Conservation (phyloP, 2,888 invertebrate species). For the Oxystoma pomonae region DNA sequence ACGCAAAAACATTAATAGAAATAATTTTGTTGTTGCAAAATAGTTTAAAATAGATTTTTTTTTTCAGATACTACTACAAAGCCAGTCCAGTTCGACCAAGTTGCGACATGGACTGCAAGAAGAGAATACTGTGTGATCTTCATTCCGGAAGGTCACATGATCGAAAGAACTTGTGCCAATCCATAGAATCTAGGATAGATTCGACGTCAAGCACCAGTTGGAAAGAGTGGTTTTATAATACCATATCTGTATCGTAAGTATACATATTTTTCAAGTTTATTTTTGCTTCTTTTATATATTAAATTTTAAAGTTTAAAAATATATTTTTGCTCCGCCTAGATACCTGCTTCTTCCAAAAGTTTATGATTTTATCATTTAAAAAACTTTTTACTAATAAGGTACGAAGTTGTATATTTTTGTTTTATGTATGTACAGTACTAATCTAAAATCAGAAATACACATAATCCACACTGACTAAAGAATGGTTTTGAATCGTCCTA, state of each 20-base stretch:
- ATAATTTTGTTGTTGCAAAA: no score
- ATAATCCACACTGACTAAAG: no score
- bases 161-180: constrained; percentile 75
- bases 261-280: background rate
- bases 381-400: no score
- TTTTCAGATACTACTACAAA: constrained; percentile 80
- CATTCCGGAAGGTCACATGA: constrained; percentile 85
- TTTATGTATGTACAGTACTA: no score
- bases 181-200: constrained; percentile 79
- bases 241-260: constrained; percentile 84
- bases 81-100: constrained; percentile 78
- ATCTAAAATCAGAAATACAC: no score
- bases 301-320: background rate
- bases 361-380: background rate
- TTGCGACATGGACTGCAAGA: constrained; percentile 83
- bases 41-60: no score
- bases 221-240: constrained; percentile 85
- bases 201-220: constrained; percentile 71
- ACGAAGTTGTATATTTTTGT: no score
- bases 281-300: background rate
- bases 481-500: no score
- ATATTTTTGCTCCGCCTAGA: background rate
- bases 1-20: no score
- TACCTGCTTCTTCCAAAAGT: constrained; percentile 5
- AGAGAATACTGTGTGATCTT: constrained; percentile 80